Evolutionary conservation across 92 coral and sea anemone genomes (phyloP), one percentile per base, ranked within the genome.

Genomic region (Palythoa grandis): DNA sequence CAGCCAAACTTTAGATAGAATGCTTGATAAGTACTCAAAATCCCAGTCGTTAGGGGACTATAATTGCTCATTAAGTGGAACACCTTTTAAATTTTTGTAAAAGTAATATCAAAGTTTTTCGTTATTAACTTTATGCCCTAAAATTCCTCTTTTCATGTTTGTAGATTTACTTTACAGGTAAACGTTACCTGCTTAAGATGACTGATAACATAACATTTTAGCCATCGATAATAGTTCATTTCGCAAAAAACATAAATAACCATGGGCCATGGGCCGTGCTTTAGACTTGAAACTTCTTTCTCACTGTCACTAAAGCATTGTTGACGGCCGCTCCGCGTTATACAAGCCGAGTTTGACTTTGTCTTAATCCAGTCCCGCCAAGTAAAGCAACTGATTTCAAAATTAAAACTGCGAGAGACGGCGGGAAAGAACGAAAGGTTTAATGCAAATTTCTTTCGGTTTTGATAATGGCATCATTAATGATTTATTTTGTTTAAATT

Each of bases 391-490:
- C 72, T 43, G 40, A 22, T 47, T 80, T 66, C 43, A 22, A 10
- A 47, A 23, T 8, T n/a, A 24, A 5, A 23, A 80, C 85, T 43
- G 74, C 56, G 43, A n/a, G 22, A 48, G 19, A 43, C 58, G 12
- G 60, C 60, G 56, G 85, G 60, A 79, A 79, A 53, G 84, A 79
- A 79, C 22, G 40, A 22, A 20, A 52, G 20, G 60, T 47, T 47
- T 66, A 79, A 80, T 80, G 85, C 85, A 80, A 80, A 80, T 80
- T 80, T 80, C 67, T 80, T n/a, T 66, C 74, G 70, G 85, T 66
- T 80, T 80, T 80, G 72, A 80, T 80, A 80, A 80, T 80, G 43
- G 85, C 74, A 58, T 80, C 85, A 80, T 80, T 80, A 80, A 80
- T 80, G 85, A 80, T 80, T 80, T 80, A 80, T 80, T 40, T 66